Conservation (phyloP, 2,888 invertebrate genomes). For the Heteromurus nitidus region DNA sequence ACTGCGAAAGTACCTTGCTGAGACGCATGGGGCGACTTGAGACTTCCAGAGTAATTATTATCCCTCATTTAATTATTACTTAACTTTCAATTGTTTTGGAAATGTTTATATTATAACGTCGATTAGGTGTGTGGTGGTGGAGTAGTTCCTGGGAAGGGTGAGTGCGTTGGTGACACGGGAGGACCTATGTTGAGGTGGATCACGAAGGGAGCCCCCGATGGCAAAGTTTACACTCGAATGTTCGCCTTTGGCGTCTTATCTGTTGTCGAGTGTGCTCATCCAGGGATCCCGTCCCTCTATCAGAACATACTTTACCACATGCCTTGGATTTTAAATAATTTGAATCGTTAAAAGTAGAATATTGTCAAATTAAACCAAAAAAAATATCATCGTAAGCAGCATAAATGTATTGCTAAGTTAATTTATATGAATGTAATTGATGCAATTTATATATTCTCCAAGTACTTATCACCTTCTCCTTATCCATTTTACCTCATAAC, state of each 20-base stretch:
- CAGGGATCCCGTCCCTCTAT: constrained; percentile 53
- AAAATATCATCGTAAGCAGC: no score
- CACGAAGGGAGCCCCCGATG: constrained; percentile 5
- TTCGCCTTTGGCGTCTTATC: constrained; percentile 58
- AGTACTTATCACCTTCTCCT: no score
- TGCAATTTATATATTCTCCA: no score
- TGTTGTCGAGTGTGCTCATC: constrained; percentile 51
- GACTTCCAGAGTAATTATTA: constrained; percentile 38
- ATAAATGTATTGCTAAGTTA: no score
- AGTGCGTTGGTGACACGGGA: constrained; percentile 52
- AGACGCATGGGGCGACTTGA: constrained; percentile 49
- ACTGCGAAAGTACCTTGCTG: constrained; percentile 45
- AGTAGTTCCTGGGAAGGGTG: constrained; percentile 45
- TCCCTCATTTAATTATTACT: background rate
- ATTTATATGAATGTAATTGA: no score
- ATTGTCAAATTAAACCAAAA: no score
- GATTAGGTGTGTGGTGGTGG: constrained; percentile 60
- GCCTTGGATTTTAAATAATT: constrained; percentile 63
- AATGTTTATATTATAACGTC: background rate
- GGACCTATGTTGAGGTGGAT: constrained; percentile 47
- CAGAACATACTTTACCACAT: constrained; percentile 56
- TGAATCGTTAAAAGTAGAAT: no score
- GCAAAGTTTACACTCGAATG: constrained; percentile 1
- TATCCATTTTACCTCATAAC: no score
- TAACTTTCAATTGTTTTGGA: background rate